Evolutionary conservation across 2,797 vertebrate species (phyloP), one percentile per base, ranked within the genome.

Genomic region (Esox lucius): DNA sequence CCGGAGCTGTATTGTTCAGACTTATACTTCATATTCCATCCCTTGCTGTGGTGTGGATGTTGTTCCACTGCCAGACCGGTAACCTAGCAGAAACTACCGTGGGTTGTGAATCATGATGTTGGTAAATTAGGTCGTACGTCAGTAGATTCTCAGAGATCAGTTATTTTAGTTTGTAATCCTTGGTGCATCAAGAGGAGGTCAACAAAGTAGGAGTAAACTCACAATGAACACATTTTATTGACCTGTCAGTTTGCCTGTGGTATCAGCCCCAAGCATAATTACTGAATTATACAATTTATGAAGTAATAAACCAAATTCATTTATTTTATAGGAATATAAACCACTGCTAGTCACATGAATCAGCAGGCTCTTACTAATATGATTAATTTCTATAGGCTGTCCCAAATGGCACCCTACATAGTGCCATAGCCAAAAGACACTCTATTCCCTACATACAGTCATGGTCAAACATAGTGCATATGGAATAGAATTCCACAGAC

Each of bases 261-360:
- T 61, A 74, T 71, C 59, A 46, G 28, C 72, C 76, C 71, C 28
- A 68, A 75, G 78, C 51, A 71, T 70, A 80, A 85, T 76, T 83
- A 75, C 39, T n/a, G 70, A 66, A 83, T 82, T 71, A 74, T 74
- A 77, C 68, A 24, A 72, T 39, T 59, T 39, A 39, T 61, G 61
- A 39, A 68, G 70, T 24, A 46, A 78, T 61, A 80, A 81, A 84
- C 80, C 70, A 13, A 74, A 71, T 72, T 48, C 28, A 46, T 71
- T 72, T 71, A 39, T 73, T 76, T 80, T 69, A 82, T 74, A 70
- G 74, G 42, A 72, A 65, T 39, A 72, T 78, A 78, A 83, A 83
- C 69, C 62, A 80, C 74, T 73, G 70, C 72, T 80, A 59, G 76
- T 74, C 77, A 80, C 71, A 76, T 73, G 75, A 77, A 74, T 75